phyloP scores from a whole-genome alignment of 2,888 invertebrate genomes.

The Meghimatium bilineatum region DNA sequence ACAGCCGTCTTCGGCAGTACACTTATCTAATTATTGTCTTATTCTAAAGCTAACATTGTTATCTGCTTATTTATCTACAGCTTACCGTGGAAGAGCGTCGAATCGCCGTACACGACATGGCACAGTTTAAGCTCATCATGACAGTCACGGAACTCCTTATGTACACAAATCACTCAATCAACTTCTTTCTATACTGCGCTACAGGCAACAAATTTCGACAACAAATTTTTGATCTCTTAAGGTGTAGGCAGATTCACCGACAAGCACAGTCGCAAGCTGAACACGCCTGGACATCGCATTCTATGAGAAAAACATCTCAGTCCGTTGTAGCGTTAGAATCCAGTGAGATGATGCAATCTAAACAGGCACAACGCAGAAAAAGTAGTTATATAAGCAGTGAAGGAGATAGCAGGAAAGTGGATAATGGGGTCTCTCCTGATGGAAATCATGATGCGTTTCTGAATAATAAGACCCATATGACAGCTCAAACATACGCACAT shows the following conservation, averaged over 20 bases:
- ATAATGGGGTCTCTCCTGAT: not conserved
- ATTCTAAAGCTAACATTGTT: not conserved
- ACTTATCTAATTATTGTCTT: no score
- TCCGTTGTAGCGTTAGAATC: not conserved
- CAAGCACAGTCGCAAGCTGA: not conserved
- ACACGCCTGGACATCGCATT: not conserved
- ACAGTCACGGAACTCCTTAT: constrained; percentile 61
- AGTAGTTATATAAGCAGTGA: constrained; percentile 32
- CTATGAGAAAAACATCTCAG: constrained; percentile 18
- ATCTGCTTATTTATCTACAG: not conserved
- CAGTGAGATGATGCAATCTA: not conserved
- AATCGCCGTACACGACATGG: constrained; percentile 18
- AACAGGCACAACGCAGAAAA: not conserved
- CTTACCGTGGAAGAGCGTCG: not conserved
- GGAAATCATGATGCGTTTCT: not conserved
- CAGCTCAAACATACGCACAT: no score
- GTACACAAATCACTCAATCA: constrained; percentile 70
- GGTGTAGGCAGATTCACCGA: not conserved
- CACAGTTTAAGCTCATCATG: constrained; percentile 57
- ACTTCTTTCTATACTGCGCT: constrained; percentile 70
- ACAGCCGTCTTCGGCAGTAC: no score
- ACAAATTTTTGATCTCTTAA: constrained; percentile 56
- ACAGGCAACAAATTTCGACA: constrained; percentile 66
- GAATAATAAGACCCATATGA: not conserved
- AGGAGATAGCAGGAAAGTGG: not conserved